Evolutionary conservation across 2,888 invertebrate genomes (phyloP), one percentile per base, ranked within the genome.

Genomic region (Elmis aenea): DNA sequence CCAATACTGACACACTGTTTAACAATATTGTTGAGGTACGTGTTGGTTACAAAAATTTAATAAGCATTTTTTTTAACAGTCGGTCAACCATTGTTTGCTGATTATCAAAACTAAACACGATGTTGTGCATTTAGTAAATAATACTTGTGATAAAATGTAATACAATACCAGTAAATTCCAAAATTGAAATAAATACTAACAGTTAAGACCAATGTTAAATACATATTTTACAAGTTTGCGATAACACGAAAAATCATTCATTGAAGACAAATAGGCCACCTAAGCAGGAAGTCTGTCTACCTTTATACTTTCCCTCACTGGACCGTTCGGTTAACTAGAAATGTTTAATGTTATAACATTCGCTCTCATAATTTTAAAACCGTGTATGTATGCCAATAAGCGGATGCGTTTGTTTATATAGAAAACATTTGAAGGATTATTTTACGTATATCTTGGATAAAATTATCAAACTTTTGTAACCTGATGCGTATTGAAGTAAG

Each of bases 291-390:
- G 55, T 57, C 42, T 48, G 43, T 37, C 42, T 41, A 37, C 36
- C 18, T 29, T 27, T 42, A 46, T 52, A 58, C 57, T 58, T 58
- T 58, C 58, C 57, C 58, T 56, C 50, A 50, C 44, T 45, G 38
- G 46, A 48, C 50, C 49, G 48, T 52, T 55, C 47, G 46, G 42
- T 42, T 48, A 45, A 45, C 47, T 48, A 50, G 46, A 48, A 49
- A 50, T 48, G 18, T 18, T 18, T 18, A n/a, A 39, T 40, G 45
- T 34, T 42, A 28, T 14, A 32, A 25, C 46, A 42, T 51, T 52
- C 48, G 47, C 39, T 52, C 42, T 38, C 37, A 43, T 42, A 46
- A 48, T 48, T 48, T 41, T 42, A 40, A 37, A 48, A 46, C 44
- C 24, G 31, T 35, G 37, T 26, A 50, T 39, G 46, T 45, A 40